Evolutionary conservation across 2,888 invertebrate species (phyloP), one percentile per base, ranked within the genome.

Genomic region (Neoascia interrupta): DNA sequence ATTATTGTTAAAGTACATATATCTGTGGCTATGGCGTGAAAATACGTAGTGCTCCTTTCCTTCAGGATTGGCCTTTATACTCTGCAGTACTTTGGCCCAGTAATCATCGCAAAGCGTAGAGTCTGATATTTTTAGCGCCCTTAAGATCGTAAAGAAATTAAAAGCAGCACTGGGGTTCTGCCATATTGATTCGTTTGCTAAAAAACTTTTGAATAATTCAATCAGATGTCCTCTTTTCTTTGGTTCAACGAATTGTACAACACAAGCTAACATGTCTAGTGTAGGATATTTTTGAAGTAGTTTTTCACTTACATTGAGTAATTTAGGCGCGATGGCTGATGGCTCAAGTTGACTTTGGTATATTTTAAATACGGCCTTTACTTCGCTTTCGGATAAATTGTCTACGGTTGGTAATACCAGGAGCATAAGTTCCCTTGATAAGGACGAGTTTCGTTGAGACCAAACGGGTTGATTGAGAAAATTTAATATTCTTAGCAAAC

Each of bases 1-100:
- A 82, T 91, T 90, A 58, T 89, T 90, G 79, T 90, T 90, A 82
- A 91, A 91, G 82, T 89, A 87, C 87, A 91, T 89, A 82, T 92
- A 92, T 64, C 90, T 89, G 61, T 90, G 88, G 72, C 90, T 90
- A 31, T 90, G 85, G 23, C 85, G 87, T 5, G 90, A 69, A 36
- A 90, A 82, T 45, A 85, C 84, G 36, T 85, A 82, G n/a, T 83
- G 41, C 23, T 83, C 82, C 19, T 83, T 83, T 37, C 86, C 84
- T 8, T 81, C 81, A 0, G 82, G 63, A 19, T 84, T 81, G 1
- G 81, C 64, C 5, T 87, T 82, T 34, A 91, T 69, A 37, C 86
- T 82, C 1, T 84, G 51, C 0, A 90, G 63, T 0, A 90, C 85
- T 54, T 85, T 86, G 5, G 86, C 83, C 91, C 91, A 91, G 81